Conservation (phyloP, 1,140 invertebrate species). For the Pygmarrhopalites habei region DNA sequence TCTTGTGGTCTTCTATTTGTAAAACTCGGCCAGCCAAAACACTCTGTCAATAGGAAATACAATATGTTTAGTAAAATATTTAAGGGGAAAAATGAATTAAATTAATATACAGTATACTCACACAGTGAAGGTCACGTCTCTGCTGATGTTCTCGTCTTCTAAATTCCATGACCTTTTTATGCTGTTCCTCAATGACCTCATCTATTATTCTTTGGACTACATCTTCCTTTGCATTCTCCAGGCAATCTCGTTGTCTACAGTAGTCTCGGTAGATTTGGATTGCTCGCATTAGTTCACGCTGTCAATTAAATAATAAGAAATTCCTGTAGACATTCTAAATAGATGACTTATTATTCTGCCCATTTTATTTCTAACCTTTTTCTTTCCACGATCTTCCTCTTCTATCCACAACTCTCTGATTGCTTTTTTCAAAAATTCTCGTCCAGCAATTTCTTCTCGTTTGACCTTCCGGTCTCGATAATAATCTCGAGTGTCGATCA, state of each 20-base stretch:
- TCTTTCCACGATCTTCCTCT: conserved; percentile 30
- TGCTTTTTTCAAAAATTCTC: conserved; percentile 35
- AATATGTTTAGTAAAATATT: conserved; percentile 6
- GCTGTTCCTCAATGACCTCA: conserved; percentile 32
- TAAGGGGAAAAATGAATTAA: neutral
- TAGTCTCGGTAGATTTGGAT: conserved; percentile 33
- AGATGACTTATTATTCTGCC: neutral
- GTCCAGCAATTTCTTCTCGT: conserved; percentile 34
- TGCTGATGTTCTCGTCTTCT: conserved; percentile 23
- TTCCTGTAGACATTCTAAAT: neutral
- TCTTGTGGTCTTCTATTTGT: conserved; percentile 30
- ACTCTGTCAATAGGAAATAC: conserved; percentile 17
- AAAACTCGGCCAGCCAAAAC: conserved; percentile 21
- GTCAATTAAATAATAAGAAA: conserved; percentile 17
- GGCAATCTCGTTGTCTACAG: conserved; percentile 24
- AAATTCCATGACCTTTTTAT: conserved; percentile 23
- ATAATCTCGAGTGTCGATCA: conserved; percentile 34
- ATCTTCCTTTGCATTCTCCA: conserved; percentile 19
- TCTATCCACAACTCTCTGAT: conserved; percentile 30
- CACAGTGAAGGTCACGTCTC: conserved; percentile 16
- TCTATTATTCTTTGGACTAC: conserved; percentile 30
- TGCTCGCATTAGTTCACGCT: conserved; percentile 32
- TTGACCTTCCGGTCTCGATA: conserved; percentile 32
- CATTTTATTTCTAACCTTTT: conserved; percentile 23
- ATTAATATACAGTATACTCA: conserved; percentile 9